Conservation (phyloP, 1,140 invertebrate species). For the Goniozus legneri region DNA sequence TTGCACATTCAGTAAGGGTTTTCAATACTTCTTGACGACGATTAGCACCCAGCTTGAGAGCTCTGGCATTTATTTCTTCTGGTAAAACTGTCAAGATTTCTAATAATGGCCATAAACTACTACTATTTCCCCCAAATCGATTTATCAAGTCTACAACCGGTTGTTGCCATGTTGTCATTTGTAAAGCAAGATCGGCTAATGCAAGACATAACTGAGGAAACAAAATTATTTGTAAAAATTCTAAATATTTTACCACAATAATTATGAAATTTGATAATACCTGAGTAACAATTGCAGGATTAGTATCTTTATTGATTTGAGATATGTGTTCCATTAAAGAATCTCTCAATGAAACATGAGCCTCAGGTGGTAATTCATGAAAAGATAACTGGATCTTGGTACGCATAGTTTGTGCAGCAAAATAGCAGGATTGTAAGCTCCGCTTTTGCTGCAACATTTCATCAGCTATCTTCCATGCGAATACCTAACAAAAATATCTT, state of each 20-base stretch:
- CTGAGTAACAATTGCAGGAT: conserved; percentile 84
- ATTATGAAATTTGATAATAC: conserved; percentile 38
- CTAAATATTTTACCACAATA: conserved; percentile 4
- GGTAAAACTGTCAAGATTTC: conserved; percentile 92
- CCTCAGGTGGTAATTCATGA: conserved; percentile 84
- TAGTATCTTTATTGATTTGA: conserved; percentile 78
- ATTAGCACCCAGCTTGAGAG: conserved; percentile 85
- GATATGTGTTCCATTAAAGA: conserved; percentile 88
- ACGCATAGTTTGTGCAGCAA: conserved; percentile 96
- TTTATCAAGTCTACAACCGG: conserved; percentile 83
- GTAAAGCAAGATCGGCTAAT: conserved; percentile 87
- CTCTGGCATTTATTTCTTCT: conserved; percentile 88
- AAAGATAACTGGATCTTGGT: conserved; percentile 93
- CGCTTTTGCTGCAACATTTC: conserved; percentile 83
- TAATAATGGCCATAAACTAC: conserved; percentile 74
- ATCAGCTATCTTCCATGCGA: conserved; percentile 94
- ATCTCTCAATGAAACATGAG: conserved; percentile 82
- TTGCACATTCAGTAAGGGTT: conserved; percentile 68
- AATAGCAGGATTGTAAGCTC: conserved; percentile 90
- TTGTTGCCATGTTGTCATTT: conserved; percentile 90
- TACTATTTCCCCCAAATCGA: conserved; percentile 61
- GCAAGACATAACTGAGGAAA: conserved; percentile 77
- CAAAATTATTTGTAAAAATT: conserved; percentile 8
- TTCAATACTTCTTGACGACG: conserved; percentile 77
- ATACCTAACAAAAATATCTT: conserved; percentile 60